phyloP scores from a whole-genome alignment of 2,888 invertebrate genomes.

The Aplocera efformata region DNA sequence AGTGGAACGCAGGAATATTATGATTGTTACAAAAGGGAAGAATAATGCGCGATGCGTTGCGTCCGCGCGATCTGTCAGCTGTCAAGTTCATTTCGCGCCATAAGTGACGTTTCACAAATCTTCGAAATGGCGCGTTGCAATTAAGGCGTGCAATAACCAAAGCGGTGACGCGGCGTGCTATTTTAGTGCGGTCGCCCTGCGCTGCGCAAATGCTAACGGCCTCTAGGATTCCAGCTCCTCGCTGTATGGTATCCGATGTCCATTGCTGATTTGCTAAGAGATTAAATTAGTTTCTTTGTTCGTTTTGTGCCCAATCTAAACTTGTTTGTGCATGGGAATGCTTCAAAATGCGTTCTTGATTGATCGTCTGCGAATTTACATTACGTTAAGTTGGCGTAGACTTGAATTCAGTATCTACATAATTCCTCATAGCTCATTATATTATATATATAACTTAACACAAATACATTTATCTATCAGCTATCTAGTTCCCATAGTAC shows the following conservation, averaged over 20 bases:
- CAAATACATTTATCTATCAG: too few species aligned
- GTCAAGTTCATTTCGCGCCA: constrained; percentile 61
- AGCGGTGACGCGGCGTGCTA: constrained; percentile 71
- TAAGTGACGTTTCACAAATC: constrained; percentile 71
- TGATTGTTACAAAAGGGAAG: too few species aligned
- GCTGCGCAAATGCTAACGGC: constrained; percentile 79
- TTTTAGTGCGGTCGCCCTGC: constrained; percentile 70
- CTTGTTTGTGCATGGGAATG: too few species aligned
- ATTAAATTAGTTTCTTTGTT: constrained; percentile 2
- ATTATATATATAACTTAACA: too few species aligned
- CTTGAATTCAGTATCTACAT: too few species aligned
- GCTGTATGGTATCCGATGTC: constrained; percentile 16
- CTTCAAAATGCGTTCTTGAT: too few species aligned
- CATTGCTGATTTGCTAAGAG: neutral
- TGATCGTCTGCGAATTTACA: too few species aligned
- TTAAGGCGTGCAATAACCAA: constrained; percentile 74
- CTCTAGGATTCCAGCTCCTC: constrained; percentile 67
- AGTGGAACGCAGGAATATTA: too few species aligned
- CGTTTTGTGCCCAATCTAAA: too few species aligned
- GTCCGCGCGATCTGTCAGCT: constrained; percentile 55
- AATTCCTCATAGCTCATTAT: too few species aligned
- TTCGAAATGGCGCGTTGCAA: constrained; percentile 67
- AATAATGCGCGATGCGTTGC: constrained; percentile 26
- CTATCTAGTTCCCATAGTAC: too few species aligned
- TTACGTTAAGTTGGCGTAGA: too few species aligned